Percentiles rank a stretch among this genome's conserved stretches.
phyloP scores from a whole-genome alignment of 2,113 vertebrate genomes.

The Damaliscus lunatus region DNA sequence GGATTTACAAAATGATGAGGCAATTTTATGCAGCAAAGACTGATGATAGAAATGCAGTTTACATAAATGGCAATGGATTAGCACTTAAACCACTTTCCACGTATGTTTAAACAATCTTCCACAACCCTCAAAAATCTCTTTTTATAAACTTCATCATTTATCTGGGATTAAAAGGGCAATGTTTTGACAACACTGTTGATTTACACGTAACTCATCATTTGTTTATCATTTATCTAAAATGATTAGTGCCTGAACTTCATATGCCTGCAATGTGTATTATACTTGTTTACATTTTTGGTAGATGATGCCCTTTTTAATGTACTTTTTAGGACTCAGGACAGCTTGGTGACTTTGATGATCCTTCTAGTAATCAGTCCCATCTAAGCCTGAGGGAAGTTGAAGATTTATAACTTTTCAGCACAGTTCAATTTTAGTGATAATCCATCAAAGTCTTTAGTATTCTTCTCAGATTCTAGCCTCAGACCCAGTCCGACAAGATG shows the following conservation, averaged over 20 bases:
- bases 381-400: conserved; percentile 56
- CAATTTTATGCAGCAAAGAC: conserved; percentile 62
- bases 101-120: conserved; percentile 78
- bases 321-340: conserved; percentile 65
- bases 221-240: conserved; percentile 78
- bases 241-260: conserved; percentile 75
- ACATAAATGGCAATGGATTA: conserved; percentile 73
- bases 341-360: conserved; percentile 69
- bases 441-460: conserved; percentile 54
- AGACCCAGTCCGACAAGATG: conserved; percentile 16
- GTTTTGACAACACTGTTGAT: conserved; percentile 82
- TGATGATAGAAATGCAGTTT: conserved; percentile 73
- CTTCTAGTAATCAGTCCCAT: conserved; percentile 65
- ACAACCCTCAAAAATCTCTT: conserved; percentile 75
- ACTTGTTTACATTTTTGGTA: conserved; percentile 73
- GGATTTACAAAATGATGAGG: conserved; percentile 74
- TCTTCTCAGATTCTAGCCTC: conserved; percentile 66
- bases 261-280: conserved; percentile 63
- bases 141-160: conserved; percentile 83
- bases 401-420: conserved; percentile 72
- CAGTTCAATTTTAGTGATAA: conserved; percentile 67
- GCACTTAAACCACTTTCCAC: conserved; percentile 75
- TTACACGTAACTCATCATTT: conserved; percentile 78
- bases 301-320: conserved; percentile 67
- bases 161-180: conserved; percentile 79